Base-by-base conservation (phyloP, 2,888 invertebrate species). In the Hoplodrina blanda region DNA sequence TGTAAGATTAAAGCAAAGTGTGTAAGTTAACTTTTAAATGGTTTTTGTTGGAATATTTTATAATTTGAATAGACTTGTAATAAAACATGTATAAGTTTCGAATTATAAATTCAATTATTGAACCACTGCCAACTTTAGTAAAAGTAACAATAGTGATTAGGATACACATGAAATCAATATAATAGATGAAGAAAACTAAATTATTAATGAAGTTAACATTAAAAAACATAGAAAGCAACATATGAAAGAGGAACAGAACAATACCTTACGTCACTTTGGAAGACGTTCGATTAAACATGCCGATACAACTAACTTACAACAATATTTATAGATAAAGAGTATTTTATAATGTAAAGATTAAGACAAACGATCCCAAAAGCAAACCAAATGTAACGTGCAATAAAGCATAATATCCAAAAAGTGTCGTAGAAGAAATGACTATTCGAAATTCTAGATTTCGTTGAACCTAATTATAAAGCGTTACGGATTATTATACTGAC, bases 381-480 rank as follows among this genome's bases (percentile, higher is more conserved):
- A 83, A 90, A 88, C 65, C 30, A 86, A 87, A 84, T 37, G 65
- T 83, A 90, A 89, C 74, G 94, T 95, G 95, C 94, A 88, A 84
- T 81, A 92, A 95, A 93, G 92, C 89, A 94, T 86, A 89, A 94
- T 86, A 89, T 87, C 86, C 78, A 83, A 91, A 92, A 90, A 85
- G 92, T 93, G 91, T 90, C 85, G 87, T 89, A 88, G 91, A 92
- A 91, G 90, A 92, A 93, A 93, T 88, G 86, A 92, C 93, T 91
- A 91, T 91, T 88, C 92, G 93, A 94, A 95, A 94, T 91, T 91
- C 92, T 94, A 92, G 89, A 93, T 92, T 92, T 93, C 95, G 92
- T 89, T 90, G 87, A 89, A 95, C 95, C 94, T 96, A 96, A 95
- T 95, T 96, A 95, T 96, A 95, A 95, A 96, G 95, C 95, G 95